Conservation (phyloP, 1,140 invertebrate species). For the Andrena cerasifolii region DNA sequence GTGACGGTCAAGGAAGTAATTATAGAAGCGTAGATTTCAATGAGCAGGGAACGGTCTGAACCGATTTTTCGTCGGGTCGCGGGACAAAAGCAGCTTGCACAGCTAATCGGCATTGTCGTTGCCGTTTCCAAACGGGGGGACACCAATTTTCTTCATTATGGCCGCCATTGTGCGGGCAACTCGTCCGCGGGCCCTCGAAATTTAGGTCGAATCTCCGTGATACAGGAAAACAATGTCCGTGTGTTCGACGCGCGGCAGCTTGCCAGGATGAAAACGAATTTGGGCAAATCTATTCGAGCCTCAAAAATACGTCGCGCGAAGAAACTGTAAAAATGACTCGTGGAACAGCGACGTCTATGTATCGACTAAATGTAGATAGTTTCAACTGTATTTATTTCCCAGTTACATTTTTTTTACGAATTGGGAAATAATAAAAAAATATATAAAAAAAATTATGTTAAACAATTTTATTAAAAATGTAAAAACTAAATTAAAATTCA, state of each 20-base stretch:
- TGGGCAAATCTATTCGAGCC: background rate
- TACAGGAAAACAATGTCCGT: conserved; percentile 29
- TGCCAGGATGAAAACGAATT: conserved; percentile 14
- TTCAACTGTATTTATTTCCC: no score
- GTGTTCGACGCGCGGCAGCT: background rate
- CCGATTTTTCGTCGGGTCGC: background rate
- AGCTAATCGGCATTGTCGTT: conserved; percentile 11
- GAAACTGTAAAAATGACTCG: background rate
- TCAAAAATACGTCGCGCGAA: background rate
- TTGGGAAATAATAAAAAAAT: background rate
- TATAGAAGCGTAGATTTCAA: conserved; percentile 9
- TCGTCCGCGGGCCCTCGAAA: background rate
- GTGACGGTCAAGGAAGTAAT: background rate
- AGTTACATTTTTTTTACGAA: no score
- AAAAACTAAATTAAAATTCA: no score
- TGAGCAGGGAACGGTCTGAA: conserved; percentile 1
- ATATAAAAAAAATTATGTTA: no score
- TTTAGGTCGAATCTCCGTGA: conserved; percentile 20
- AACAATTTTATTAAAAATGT: no score
- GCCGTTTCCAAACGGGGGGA: background rate
- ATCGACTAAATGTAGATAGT: no score
- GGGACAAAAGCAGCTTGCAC: background rate
- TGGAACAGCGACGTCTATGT: background rate
- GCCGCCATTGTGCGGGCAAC: background rate
- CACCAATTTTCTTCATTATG: background rate